A percentile compares a stretch with the other conserved stretches of the same genome.
phyloP scores from a whole-genome alignment of 2,797 vertebrate species.

The Helarctos malayanus region DNA sequence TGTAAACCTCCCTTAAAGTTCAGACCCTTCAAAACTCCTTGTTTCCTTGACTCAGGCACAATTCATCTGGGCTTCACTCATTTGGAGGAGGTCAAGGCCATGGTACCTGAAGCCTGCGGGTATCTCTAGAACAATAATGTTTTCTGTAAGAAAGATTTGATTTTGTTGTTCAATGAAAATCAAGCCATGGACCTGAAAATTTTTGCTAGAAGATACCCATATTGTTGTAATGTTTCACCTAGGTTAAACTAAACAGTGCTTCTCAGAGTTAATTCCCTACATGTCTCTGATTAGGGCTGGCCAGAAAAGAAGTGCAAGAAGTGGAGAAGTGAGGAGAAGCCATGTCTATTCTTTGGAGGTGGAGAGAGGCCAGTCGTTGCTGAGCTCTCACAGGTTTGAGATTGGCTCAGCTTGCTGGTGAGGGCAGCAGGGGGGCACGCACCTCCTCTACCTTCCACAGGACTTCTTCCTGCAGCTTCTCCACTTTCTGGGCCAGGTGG shows the following conservation, averaged over 20 bases:
- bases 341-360: background rate
- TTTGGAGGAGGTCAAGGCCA: background rate
- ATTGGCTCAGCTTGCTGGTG: background rate
- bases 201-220: background rate
- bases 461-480: background rate
- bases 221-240: background rate
- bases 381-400: background rate
- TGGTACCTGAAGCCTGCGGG: background rate
- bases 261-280: background rate
- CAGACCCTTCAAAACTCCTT: background rate
- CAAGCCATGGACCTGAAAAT: background rate
- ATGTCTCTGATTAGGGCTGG: background rate
- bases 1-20: background rate
- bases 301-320: background rate
- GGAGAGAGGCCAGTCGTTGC: background rate
- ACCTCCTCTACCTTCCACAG: too few species aligned
- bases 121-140: background rate
- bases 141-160: background rate
- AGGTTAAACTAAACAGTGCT: background rate
- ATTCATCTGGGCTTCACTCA: background rate
- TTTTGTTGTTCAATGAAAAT: constrained; percentile 46
- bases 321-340: background rate
- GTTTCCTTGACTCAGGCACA: background rate
- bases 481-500: background rate
- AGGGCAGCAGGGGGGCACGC: background rate